Conservation (phyloP, 2,797 vertebrate species). For the Alca torda region DNA sequence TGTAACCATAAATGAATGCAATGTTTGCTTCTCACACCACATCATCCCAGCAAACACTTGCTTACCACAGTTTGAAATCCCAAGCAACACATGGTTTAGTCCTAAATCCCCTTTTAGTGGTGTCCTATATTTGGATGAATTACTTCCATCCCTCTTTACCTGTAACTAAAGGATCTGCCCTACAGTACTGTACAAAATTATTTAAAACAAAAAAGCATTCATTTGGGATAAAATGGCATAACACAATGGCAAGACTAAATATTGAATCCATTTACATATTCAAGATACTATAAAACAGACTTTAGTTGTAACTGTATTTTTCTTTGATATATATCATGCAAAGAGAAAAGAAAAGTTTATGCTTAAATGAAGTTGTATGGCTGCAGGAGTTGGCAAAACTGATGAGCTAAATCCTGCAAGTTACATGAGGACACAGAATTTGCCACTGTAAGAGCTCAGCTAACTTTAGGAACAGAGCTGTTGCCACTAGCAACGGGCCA, state of each 20-base stretch:
- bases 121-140: not conserved
- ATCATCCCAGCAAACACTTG: not conserved
- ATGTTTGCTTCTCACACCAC: not conserved
- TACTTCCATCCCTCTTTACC: not conserved
- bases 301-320: not conserved
- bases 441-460: constrained; percentile 14
- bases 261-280: not conserved
- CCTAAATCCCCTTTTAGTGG: not conserved
- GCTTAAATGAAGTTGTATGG: not conserved
- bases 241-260: not conserved
- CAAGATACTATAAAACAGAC: not conserved
- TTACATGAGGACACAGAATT: constrained; percentile 4
- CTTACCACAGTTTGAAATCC: not conserved
- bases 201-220: not conserved
- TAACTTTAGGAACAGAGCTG: constrained; percentile 59
- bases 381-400: not conserved
- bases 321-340: not conserved
- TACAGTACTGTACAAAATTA: not conserved
- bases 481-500: constrained; percentile 59
- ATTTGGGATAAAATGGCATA: not conserved
- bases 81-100: not conserved
- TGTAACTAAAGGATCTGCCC: not conserved
- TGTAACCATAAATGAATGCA: not conserved
- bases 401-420: constrained; percentile 15
- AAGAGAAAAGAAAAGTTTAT: not conserved